Evolutionary conservation across 1,140 invertebrate genomes (phyloP).

Genomic region (Sinella curviseta): DNA sequence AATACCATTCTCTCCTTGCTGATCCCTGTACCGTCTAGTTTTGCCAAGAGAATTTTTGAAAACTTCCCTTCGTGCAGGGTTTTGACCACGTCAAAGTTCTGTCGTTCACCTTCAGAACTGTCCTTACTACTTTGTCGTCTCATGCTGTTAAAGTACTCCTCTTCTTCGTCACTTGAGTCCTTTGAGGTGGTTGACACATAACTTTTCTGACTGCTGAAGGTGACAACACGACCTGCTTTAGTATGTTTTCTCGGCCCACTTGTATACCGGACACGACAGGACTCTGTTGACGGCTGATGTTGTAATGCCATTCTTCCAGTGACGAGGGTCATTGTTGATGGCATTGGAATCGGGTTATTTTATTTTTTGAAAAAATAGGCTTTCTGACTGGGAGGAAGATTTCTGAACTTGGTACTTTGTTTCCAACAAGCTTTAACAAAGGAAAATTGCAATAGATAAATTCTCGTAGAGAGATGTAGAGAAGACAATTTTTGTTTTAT

Average conservation of each 20-base stretch:
- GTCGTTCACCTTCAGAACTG: slow-evolving; percentile 35
- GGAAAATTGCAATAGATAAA: too few species aligned
- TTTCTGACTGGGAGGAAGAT: too few species aligned
- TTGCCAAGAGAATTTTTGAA: slow-evolving; percentile 65
- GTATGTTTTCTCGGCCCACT: not conserved
- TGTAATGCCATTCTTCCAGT: not conserved
- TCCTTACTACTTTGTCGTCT: not conserved
- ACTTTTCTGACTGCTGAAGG: not conserved
- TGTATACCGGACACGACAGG: not conserved
- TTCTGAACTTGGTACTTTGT: too few species aligned
- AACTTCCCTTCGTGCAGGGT: slow-evolving; percentile 70
- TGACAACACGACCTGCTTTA: not conserved
- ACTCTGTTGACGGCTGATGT: not conserved
- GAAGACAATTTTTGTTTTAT: too few species aligned
- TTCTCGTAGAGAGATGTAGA: too few species aligned
- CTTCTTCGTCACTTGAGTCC: not conserved
- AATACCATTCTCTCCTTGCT: slow-evolving; percentile 61
- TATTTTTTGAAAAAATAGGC: too few species aligned
- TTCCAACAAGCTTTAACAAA: too few species aligned
- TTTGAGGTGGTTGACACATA: slow-evolving; percentile 1
- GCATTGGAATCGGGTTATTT: not conserved
- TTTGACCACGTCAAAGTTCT: slow-evolving; percentile 66
- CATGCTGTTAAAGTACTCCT: not conserved
- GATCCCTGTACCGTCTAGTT: slow-evolving; percentile 54
- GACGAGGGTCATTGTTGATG: not conserved